Base-by-base conservation (phyloP, 2,797 vertebrate genomes). In the Myotis myotis region DNA sequence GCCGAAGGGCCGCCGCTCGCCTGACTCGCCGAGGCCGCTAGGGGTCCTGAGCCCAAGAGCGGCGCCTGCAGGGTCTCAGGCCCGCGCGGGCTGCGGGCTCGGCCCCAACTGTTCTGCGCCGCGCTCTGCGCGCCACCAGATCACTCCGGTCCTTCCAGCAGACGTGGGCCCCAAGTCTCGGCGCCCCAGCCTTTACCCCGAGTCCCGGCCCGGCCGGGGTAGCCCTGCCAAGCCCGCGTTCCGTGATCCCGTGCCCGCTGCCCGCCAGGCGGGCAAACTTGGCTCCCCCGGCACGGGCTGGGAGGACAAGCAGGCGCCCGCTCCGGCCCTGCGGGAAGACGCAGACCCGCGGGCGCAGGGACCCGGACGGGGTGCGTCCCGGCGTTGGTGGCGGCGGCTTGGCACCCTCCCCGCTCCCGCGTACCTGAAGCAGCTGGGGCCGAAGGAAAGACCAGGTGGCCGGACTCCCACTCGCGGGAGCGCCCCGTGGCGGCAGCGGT, bases 391-490 rank as follows among this genome's bases (percentile, higher is more conserved):
- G 98, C 72, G 93, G 87, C 57, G 30, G 62, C 41, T 70, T 15
- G 82, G 62, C 90, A 62, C 88, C 51, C 84, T 81, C 71, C 81
- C 70, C 33, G 51, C 55, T 20, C 81, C 66, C 81, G 76, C 91
- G 89, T 96, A 97, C 97, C 97, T 97, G 94, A 44, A 89, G 89
- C 41, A 41, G 62, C 89, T 66, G 74, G 94, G 62, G 87, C 92
- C 78, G 83, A 89, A 94, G 70, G 89, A 95, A 92, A 81, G 96
- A 92, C 78, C 93, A 25, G 62, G 81, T 87, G 68, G 92, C 80
- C 53, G 60, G 78, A 87, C 86, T 78, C 53, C 5, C 80, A 41
- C 9, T 13, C 7, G n/a, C 41, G 49, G n/a, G 64, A 81, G 76
- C 57, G 72, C 87, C 51, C 94, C 49, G 83, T 79, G 83, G 94